These are phyloP conservation scores for Dreissena polymorpha DNA, from an alignment of 1,140 invertebrate species.

Conservation along the genomic window DNA sequence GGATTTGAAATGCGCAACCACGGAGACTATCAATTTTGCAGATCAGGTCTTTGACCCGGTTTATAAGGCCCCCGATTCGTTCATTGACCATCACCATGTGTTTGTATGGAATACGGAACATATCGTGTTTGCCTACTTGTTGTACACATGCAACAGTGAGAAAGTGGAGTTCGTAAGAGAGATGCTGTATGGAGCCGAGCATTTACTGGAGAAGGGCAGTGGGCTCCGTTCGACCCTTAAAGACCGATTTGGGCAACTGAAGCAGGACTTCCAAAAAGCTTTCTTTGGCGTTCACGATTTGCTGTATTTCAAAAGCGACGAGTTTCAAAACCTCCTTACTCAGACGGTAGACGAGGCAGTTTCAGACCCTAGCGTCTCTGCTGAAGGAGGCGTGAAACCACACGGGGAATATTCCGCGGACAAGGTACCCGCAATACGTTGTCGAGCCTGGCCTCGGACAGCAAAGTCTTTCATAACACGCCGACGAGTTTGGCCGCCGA, in stretches of 20 bases:
- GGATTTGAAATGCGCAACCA: slow-evolving; percentile 24
- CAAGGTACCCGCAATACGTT: slow-evolving; percentile 12
- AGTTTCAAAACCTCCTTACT: background rate
- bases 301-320: slow-evolving; percentile 12
- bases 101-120: background rate
- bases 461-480: background rate
- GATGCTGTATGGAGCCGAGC: slow-evolving; percentile 9
- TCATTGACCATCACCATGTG: background rate
- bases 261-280: slow-evolving; percentile 22
- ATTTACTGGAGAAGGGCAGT: background rate
- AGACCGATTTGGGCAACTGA: background rate
- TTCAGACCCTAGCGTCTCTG: background rate
- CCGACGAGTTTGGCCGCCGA: background rate
- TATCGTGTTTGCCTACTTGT: background rate
- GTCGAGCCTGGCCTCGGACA: background rate
- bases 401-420: slow-evolving; percentile 25
- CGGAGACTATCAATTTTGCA: background rate
- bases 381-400: background rate
- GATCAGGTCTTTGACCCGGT: background rate
- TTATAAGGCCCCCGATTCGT: background rate
- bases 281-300: background rate
- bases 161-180: slow-evolving; percentile 22
- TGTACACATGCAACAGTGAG: background rate
- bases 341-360: background rate
- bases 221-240: background rate